Evolutionary conservation across 2,888 invertebrate genomes (phyloP).

Genomic region (Pogonocherus hispidulus): DNA sequence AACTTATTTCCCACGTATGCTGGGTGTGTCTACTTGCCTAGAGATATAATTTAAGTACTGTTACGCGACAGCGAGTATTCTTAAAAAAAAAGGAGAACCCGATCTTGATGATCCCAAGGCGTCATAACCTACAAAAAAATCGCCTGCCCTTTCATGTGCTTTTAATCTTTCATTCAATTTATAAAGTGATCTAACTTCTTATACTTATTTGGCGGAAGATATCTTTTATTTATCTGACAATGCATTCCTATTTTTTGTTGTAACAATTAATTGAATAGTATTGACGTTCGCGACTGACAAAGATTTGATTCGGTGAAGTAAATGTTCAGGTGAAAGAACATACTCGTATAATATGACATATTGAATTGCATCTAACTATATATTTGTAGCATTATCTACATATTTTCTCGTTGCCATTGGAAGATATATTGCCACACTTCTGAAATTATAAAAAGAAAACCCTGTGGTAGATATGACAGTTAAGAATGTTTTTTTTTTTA

Average conservation of each 20-base stretch:
- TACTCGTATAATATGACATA: too few species aligned
- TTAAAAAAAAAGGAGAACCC: conserved; percentile 26
- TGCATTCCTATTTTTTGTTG: not conserved
- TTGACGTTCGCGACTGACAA: not conserved
- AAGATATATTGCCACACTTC: too few species aligned
- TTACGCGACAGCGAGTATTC: conserved; percentile 56
- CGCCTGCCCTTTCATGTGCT: conserved; percentile 1
- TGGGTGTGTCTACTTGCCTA: conserved; percentile 58
- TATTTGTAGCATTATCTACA: too few species aligned
- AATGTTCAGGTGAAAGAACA: too few species aligned
- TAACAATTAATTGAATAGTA: not conserved
- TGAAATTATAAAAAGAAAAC: too few species aligned
- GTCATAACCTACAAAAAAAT: conserved; percentile 31
- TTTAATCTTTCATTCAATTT: conserved; percentile 3
- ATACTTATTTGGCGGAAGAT: not conserved
- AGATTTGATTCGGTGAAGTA: not conserved
- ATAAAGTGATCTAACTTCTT: not conserved
- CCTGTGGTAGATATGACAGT: too few species aligned
- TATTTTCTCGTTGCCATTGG: too few species aligned
- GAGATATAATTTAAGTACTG: conserved; percentile 58
- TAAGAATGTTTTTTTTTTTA: too few species aligned
- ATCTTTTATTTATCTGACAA: not conserved
- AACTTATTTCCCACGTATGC: conserved; percentile 40
- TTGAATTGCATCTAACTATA: too few species aligned
- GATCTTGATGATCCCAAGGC: too few species aligned